These are phyloP conservation scores for Drosophila nigromelanica DNA, from an alignment of 1,140 invertebrate genomes.

Conservation along the genomic window DNA sequence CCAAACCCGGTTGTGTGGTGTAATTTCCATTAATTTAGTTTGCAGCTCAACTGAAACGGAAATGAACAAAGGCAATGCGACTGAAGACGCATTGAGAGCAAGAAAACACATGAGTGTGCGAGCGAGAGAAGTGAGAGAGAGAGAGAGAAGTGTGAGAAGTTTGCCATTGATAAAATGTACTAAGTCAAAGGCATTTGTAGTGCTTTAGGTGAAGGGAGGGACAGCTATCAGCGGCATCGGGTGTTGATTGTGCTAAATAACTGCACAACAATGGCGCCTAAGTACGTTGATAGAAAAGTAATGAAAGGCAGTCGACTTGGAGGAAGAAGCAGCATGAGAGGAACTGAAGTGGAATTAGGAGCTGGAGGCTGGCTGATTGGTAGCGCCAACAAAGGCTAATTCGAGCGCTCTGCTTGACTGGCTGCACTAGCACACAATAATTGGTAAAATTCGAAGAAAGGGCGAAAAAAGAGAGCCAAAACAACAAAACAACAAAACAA, in stretches of 20 bases:
- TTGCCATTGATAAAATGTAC: slow-evolving; percentile 73
- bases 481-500: slow-evolving; percentile 35
- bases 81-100: slow-evolving; percentile 46
- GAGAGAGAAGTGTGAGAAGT: slow-evolving; percentile 37
- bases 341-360: slow-evolving; percentile 8
- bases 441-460: slow-evolving; percentile 71
- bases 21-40: slow-evolving; percentile 77
- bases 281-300: slow-evolving; percentile 82
- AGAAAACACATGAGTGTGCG: background rate
- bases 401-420: slow-evolving; percentile 58
- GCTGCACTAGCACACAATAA: slow-evolving; percentile 71
- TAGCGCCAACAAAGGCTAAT: slow-evolving; percentile 80
- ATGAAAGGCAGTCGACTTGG: slow-evolving; percentile 62
- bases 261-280: slow-evolving; percentile 79
- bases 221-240: slow-evolving; percentile 68
- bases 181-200: slow-evolving; percentile 37
- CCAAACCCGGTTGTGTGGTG: slow-evolving; percentile 31
- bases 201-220: background rate
- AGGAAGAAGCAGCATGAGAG: background rate
- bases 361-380: slow-evolving; percentile 64
- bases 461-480: slow-evolving; percentile 2
- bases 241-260: slow-evolving; percentile 82
- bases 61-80: slow-evolving; percentile 70
- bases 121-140: background rate
- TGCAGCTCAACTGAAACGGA: slow-evolving; percentile 72